Conservation (phyloP, 1,140 invertebrate genomes). For the Lysiphlebus fabarum region DNA sequence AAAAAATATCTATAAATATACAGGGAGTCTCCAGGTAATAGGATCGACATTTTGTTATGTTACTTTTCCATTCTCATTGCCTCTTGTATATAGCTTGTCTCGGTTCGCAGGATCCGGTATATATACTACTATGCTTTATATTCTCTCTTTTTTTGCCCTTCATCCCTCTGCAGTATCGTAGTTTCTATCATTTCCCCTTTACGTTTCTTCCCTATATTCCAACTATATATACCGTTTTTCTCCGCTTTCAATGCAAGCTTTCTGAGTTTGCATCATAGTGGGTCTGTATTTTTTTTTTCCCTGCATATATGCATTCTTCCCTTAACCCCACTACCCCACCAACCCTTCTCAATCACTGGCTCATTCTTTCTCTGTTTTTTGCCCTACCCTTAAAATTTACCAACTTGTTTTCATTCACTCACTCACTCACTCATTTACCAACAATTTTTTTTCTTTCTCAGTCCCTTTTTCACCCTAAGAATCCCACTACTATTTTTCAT, state of each 20-base stretch:
- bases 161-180: no score
- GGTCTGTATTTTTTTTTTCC: constrained; percentile 12
- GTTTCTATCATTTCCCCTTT: not conserved
- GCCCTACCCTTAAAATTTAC: not conserved
- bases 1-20: constrained; percentile 22
- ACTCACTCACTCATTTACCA: no score
- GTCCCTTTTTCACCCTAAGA: constrained; percentile 34
- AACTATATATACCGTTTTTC: no score
- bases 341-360: constrained; percentile 12
- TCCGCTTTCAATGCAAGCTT: no score
- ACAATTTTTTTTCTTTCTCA: constrained; percentile 48
- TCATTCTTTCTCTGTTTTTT: constrained; percentile 21
- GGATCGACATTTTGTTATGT: constrained; percentile 58
- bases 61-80: constrained; percentile 56
- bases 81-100: constrained; percentile 33
- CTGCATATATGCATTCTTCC: constrained; percentile 4
- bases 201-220: no score
- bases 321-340: no score
- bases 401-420: constrained; percentile 19
- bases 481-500: constrained; percentile 55
- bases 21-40: constrained; percentile 43
- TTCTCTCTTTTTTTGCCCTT: not conserved
- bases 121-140: constrained; percentile 10
- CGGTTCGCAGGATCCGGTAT: constrained; percentile 42
- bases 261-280: constrained; percentile 2